Evolutionary conservation across 2,888 invertebrate species (phyloP).

Genomic region (Mythimna impura): DNA sequence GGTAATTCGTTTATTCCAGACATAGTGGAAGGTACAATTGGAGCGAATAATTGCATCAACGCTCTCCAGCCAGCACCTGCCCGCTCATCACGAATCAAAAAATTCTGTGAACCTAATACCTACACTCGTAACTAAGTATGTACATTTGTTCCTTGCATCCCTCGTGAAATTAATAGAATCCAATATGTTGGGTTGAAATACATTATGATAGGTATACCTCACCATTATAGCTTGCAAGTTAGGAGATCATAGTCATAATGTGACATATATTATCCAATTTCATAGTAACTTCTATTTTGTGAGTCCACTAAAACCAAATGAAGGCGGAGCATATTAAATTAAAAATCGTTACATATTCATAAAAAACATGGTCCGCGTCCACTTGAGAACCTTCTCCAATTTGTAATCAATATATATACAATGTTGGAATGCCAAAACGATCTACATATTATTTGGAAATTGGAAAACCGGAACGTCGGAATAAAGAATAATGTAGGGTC

Average conservation of each 20-base stretch:
- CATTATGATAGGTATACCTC: neutral
- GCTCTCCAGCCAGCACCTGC: neutral
- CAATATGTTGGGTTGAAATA: neutral
- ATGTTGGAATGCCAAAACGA: neutral
- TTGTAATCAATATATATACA: neutral
- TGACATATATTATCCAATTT: neutral
- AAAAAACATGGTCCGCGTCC: neutral
- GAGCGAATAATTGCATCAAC: conserved; percentile 13
- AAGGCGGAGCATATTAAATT: neutral
- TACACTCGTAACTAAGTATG: neutral
- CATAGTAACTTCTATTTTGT: neutral
- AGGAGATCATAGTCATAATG: neutral
- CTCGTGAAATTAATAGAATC: neutral
- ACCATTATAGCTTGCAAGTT: neutral
- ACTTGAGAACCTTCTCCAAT: neutral
- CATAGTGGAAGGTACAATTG: neutral
- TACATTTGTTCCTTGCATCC: neutral
- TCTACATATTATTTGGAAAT: neutral
- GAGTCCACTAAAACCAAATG: neutral
- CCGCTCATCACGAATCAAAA: conserved; percentile 1
- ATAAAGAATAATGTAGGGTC: neutral
- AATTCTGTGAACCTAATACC: neutral
- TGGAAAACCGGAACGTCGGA: neutral
- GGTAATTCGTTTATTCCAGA: conserved; percentile 3
- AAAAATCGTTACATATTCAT: neutral